These are phyloP conservation scores for Hydropotes inermis DNA, from an alignment of 2,113 vertebrate species.

Conservation along the genomic window DNA sequence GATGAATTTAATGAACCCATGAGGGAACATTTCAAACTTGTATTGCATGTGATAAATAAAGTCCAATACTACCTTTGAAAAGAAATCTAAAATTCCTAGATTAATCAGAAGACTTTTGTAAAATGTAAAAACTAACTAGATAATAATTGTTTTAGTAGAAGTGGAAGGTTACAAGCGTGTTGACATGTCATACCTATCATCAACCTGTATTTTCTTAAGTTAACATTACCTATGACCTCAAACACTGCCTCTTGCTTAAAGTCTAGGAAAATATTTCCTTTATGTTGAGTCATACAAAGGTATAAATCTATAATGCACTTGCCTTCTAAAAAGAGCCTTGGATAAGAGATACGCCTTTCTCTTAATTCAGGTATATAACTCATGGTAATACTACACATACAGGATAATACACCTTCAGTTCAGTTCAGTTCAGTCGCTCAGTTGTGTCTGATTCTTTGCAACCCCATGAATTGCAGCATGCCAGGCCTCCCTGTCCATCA, in stretches of 20 bases:
- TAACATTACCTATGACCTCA: not conserved
- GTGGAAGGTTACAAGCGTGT: not conserved
- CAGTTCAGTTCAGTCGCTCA: too few species aligned
- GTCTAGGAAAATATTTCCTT: conserved; percentile 55
- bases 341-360: conserved; percentile 40
- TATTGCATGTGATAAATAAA: conserved; percentile 59
- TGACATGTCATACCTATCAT: not conserved
- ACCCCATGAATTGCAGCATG: too few species aligned
- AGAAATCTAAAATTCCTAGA: not conserved
- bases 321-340: conserved; percentile 52
- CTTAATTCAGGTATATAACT: conserved; percentile 62
- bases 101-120: conserved; percentile 31
- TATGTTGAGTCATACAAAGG: conserved; percentile 44
- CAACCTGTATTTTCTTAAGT: not conserved
- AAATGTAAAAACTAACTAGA: conserved; percentile 38
- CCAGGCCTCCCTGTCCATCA: too few species aligned
- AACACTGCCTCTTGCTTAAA: conserved; percentile 12
- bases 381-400: conserved; percentile 60
- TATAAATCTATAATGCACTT: conserved; percentile 53
- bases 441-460: too few species aligned
- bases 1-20: conserved; percentile 73
- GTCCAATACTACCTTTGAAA: conserved; percentile 33
- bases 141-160: conserved; percentile 27
- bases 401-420: conserved; percentile 44
- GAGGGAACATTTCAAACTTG: conserved; percentile 65